A percentile compares a stretch with the other conserved stretches of the same genome.
Evolutionary conservation across 2,797 vertebrate species (phyloP).

Genomic region (Carcharodon carcharias): DNA sequence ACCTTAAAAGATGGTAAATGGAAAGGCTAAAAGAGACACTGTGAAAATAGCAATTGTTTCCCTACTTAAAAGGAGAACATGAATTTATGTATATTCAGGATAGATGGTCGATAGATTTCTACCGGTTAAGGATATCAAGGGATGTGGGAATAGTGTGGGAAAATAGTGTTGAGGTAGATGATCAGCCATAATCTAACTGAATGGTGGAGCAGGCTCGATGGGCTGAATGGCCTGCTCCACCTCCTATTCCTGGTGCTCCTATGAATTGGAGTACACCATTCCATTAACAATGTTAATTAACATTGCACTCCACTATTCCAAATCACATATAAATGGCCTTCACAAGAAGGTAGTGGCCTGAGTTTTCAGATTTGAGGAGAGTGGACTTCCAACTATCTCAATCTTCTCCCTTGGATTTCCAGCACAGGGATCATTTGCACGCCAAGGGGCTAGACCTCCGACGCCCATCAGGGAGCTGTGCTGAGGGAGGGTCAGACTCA

Average conservation of each 20-base stretch:
- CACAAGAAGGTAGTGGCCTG: background rate
- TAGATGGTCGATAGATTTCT: too few species aligned
- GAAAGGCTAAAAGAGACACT: background rate
- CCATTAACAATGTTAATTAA: background rate
- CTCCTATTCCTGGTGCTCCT: too few species aligned
- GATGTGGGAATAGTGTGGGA: too few species aligned
- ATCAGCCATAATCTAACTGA: too few species aligned
- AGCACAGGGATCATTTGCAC: background rate
- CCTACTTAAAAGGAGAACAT: too few species aligned
- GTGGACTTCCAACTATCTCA: background rate
- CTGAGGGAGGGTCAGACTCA: background rate
- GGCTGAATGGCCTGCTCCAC: too few species aligned
- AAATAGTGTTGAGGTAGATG: too few species aligned
- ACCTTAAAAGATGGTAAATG: background rate
- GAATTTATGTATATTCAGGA: too few species aligned
- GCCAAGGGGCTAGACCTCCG: background rate
- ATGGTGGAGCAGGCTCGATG: too few species aligned
- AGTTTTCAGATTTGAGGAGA: background rate
- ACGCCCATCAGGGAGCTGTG: background rate
- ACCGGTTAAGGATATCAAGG: too few species aligned
- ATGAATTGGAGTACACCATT: background rate
- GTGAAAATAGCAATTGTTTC: background rate
- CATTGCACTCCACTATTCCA: background rate
- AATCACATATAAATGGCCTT: background rate
- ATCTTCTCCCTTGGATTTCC: background rate